Base-by-base conservation (phyloP, 2,797 vertebrate species). In the Pangasius larnaudii region DNA sequence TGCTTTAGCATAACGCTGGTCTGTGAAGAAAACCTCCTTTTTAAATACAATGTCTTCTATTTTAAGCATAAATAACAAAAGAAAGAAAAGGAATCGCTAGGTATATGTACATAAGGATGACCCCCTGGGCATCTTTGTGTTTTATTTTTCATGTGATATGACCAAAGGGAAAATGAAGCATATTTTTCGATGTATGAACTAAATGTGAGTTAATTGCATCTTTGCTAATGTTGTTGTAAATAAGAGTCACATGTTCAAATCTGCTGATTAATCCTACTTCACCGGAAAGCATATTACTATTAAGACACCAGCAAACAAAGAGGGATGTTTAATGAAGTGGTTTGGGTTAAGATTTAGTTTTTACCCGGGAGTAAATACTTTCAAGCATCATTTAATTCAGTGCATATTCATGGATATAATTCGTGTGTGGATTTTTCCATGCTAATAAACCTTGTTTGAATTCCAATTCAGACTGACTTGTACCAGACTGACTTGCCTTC, bases 401-500 rank as follows among this genome's bases (percentile, higher is more conserved):
- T 58, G 77, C 77, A 11, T 79, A 58, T 58, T 79, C 51, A 58
- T 36, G 77, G 77, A 24, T 86, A 61, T 11, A 14, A 78, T 79
- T 92, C 87, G 86, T 92, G 85, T 85, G 90, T 87, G 75, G 79
- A 88, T 81, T 89, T 89, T 33, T 19, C 75, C 75, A 89, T 87
- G 83, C 89, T 91, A 87, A 93, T 84, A 89, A 89, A 78, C 63
- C 84, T 84, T 30, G 78, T 88, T 65, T 67, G n/a, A 56, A 19
- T 79, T 63, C 80, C 58, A 42, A 80, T 89, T 90, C 72, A 72
- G 78, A 89, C 90, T 91, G 72, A 91, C 78, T 88, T 77, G 71
- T 89, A 91, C 90, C 86, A 87, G 92, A 93, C 89, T 82, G 90
- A 94, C 83, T 87, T 84, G 88, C 91, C 82, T 93, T 91, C 88